Conservation (phyloP, 2,888 invertebrate genomes). For the Cacoxenus indagator region DNA sequence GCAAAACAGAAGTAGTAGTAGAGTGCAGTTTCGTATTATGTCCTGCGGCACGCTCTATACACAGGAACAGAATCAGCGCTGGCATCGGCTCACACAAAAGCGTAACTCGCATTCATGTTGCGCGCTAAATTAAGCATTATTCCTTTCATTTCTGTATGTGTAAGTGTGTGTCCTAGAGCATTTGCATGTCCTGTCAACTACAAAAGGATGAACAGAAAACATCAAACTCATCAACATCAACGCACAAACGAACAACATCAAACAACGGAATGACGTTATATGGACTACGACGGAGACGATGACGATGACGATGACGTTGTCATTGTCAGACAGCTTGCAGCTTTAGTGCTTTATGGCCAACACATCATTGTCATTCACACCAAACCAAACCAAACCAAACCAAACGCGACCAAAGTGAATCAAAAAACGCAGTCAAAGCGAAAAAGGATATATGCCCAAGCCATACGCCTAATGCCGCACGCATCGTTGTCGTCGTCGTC, state of each 20-base stretch:
- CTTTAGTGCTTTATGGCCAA: constrained; percentile 25
- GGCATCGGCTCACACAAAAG: constrained; percentile 27
- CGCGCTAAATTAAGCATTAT: constrained; percentile 61
- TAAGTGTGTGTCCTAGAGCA: constrained; percentile 35
- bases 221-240: constrained; percentile 60
- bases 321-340: constrained; percentile 16
- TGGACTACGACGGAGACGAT: neutral
- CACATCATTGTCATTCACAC: constrained; percentile 41
- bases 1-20: neutral
- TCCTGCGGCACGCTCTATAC: constrained; percentile 41
- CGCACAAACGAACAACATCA: constrained; percentile 33
- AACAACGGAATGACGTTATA: too few relatives aligned
- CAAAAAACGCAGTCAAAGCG: neutral
- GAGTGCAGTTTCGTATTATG: constrained; percentile 54
- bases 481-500: neutral
- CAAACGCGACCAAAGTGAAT: constrained; percentile 14
- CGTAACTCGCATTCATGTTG: constrained; percentile 50
- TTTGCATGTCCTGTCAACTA: constrained; percentile 61
- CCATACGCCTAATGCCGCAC: constrained; percentile 11
- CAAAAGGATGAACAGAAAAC: constrained; percentile 41
- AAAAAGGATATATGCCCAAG: neutral
- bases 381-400: too few relatives aligned
- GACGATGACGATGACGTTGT: neutral
- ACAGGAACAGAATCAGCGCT: constrained; percentile 10
- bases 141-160: constrained; percentile 28